Percentiles rank a stretch among this genome's conserved stretches.
Evolutionary conservation across 30 jellyfish, hydroid and myxozoan genomes (phyloP).

Genomic region (Catostylus mosaicus): DNA sequence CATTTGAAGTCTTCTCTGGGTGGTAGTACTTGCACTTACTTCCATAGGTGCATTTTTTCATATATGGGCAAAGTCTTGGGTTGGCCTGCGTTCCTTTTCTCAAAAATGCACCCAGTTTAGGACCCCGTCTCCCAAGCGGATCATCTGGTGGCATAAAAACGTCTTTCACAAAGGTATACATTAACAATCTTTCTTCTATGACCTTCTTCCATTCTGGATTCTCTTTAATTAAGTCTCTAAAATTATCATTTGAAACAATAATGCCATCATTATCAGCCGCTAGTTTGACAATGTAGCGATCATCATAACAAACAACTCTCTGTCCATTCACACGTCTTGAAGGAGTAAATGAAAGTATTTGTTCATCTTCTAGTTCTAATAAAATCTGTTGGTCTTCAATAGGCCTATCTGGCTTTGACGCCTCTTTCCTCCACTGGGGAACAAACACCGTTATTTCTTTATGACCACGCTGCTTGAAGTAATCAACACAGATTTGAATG

Average conservation of each 20-base stretch:
- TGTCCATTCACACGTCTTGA: slow-evolving; percentile 88
- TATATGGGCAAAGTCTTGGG: slow-evolving; percentile 80
- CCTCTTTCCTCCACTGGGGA: slow-evolving; percentile 95
- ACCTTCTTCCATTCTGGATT: slow-evolving; percentile 82
- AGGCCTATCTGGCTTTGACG: slow-evolving; percentile 86
- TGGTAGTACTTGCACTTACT: slow-evolving; percentile 79
- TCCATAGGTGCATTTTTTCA: slow-evolving; percentile 86
- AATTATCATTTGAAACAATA: slow-evolving; percentile 89
- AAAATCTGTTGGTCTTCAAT: slow-evolving; percentile 78
- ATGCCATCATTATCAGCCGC: slow-evolving; percentile 91
- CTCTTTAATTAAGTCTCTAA: slow-evolving; percentile 82
- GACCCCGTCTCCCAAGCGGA: slow-evolving; percentile 93
- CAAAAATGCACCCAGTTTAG: slow-evolving; percentile 77
- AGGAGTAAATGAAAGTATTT: slow-evolving; percentile 83
- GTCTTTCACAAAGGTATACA: slow-evolving; percentile 90
- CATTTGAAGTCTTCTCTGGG: slow-evolving; percentile 59
- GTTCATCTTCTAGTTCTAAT: slow-evolving; percentile 70
- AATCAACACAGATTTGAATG: slow-evolving; percentile 76
- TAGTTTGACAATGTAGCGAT: slow-evolving; percentile 74
- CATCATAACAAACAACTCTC: slow-evolving; percentile 93
- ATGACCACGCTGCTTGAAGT: slow-evolving; percentile 90
- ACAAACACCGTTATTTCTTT: slow-evolving; percentile 79
- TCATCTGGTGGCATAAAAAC: slow-evolving; percentile 95
- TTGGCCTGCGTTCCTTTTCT: slow-evolving; percentile 64
- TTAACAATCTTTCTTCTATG: slow-evolving; percentile 74